phyloP scores from a whole-genome alignment of 64 coral and sea anemone species.

The Acropora tenuis region DNA sequence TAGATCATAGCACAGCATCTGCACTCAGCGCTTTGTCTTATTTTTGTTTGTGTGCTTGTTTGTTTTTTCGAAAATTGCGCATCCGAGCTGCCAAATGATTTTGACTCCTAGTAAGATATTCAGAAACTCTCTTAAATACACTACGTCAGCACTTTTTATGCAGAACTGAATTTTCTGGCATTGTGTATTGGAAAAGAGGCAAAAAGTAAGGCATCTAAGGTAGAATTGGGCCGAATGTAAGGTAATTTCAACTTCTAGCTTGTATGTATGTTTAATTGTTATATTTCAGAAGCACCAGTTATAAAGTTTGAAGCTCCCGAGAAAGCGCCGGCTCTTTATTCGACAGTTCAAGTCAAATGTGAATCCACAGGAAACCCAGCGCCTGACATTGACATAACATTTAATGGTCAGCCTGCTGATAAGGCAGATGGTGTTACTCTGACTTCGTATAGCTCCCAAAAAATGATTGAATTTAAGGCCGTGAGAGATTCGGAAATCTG shows the following conservation, averaged over 20 bases:
- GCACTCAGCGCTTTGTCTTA: too few species aligned
- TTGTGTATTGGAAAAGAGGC: too few species aligned
- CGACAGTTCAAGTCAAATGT: conserved; percentile 34
- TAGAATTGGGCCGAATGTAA: background rate
- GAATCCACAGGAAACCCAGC: conserved; percentile 34
- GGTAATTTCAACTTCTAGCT: background rate
- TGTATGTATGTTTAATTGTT: background rate
- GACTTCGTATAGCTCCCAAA: background rate
- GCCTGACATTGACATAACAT: conserved; percentile 13
- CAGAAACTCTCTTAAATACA: too few species aligned
- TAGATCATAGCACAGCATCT: too few species aligned
- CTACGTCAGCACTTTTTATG: too few species aligned
- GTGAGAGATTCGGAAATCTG: conserved; percentile 16
- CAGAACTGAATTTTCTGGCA: too few species aligned
- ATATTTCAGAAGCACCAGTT: background rate
- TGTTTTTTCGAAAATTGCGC: too few species aligned
- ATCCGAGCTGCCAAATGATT: too few species aligned
- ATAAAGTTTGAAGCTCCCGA: background rate
- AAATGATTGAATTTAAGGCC: conserved; percentile 37
- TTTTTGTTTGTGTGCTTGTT: too few species aligned
- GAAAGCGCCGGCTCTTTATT: background rate
- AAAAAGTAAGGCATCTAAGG: too few species aligned
- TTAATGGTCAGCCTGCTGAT: conserved; percentile 23
- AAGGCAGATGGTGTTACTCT: background rate
- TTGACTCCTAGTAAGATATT: too few species aligned